phyloP scores from a whole-genome alignment of 2,113 vertebrate genomes.

The Rhinoderma darwinii region DNA sequence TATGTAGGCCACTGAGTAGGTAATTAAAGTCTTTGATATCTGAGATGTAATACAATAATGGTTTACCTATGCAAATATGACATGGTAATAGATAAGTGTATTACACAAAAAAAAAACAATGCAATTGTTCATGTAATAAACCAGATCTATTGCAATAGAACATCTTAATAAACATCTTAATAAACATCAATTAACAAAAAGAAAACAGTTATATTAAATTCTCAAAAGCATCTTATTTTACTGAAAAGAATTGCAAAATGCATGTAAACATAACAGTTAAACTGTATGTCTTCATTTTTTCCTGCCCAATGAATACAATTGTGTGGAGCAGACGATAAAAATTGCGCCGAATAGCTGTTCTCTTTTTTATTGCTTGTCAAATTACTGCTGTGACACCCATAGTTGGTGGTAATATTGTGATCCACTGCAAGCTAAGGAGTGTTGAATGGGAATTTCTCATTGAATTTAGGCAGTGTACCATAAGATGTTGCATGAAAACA shows the following conservation, averaged over 20 bases:
- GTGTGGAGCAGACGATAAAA: conserved; percentile 69
- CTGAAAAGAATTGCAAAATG: conserved; percentile 64
- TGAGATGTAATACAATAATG: not conserved
- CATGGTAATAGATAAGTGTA: not conserved
- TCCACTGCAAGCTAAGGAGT: conserved; percentile 64
- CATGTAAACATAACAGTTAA: conserved; percentile 73
- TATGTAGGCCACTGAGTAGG: not conserved
- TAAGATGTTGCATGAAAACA: conserved; percentile 79
- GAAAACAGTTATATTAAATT: conserved; percentile 17
- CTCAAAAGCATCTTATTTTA: conserved; percentile 60
- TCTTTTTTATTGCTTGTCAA: conserved; percentile 75
- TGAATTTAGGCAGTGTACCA: conserved; percentile 84
- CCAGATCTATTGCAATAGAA: not conserved
- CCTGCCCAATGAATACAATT: conserved; percentile 68
- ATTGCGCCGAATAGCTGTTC: conserved; percentile 68
- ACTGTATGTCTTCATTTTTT: conserved; percentile 74
- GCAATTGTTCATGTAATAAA: not conserved
- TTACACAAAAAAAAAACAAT: not conserved
- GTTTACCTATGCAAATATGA: not conserved
- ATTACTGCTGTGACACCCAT: conserved; percentile 71
- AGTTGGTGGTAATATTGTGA: conserved; percentile 71
- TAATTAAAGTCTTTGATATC: not conserved
- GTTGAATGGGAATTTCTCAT: conserved; percentile 68
- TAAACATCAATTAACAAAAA: conserved; percentile 31
- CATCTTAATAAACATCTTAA: not conserved